Evolutionary conservation across 2,113 vertebrate species (phyloP).

Genomic region (Psophia crepitans): DNA sequence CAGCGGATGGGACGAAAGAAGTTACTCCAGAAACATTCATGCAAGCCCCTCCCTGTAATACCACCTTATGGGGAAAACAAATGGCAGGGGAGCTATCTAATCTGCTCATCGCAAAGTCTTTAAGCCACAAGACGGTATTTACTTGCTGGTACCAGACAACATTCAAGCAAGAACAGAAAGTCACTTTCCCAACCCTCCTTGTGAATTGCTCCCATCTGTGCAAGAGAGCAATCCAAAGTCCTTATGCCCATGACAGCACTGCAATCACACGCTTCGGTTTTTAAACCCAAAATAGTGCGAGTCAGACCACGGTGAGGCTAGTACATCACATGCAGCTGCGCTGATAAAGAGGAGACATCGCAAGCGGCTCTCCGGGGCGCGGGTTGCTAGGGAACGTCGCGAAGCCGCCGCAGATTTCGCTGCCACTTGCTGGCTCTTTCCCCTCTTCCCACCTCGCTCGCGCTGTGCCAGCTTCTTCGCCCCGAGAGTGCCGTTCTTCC

Average conservation of each 20-base stretch:
- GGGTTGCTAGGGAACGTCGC: slow-evolving; percentile 49
- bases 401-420: neutral
- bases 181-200: slow-evolving; percentile 21
- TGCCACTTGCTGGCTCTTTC: neutral
- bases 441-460: neutral
- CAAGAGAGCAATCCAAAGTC: slow-evolving; percentile 60
- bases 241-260: slow-evolving; percentile 39
- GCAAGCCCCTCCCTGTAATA: neutral
- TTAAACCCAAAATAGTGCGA: slow-evolving; percentile 40
- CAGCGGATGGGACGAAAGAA: neutral
- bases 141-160: slow-evolving; percentile 57
- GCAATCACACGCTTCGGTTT: slow-evolving; percentile 36
- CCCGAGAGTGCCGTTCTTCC: neutral
- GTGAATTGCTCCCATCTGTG: slow-evolving; percentile 62
- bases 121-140: slow-evolving; percentile 34
- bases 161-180: slow-evolving; percentile 58
- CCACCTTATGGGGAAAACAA: neutral
- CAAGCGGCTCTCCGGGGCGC: neutral
- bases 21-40: neutral
- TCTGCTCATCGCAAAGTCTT: neutral
- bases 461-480: neutral
- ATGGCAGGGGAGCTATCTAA: neutral
- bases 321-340: slow-evolving; percentile 36
- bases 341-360: slow-evolving; percentile 26
- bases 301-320: neutral